phyloP scores from a whole-genome alignment of 1,140 invertebrate species.

The Drosophila bifasciata region DNA sequence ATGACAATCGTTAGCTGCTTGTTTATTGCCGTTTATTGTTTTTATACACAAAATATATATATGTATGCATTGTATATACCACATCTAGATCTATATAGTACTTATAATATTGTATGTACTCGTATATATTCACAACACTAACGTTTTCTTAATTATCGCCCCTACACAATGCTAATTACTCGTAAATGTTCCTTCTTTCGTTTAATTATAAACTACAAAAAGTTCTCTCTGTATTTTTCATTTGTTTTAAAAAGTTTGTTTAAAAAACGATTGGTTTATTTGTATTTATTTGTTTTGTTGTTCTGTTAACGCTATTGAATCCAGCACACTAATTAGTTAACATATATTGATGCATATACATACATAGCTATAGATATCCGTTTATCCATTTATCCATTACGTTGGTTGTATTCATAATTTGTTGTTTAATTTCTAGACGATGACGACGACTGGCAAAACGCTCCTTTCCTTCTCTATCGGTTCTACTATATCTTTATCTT shows the following conservation, averaged over 20 bases:
- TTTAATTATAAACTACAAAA: conserved; percentile 38
- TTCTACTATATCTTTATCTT: neutral
- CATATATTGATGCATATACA: conserved; percentile 55
- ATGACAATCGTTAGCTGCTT: conserved; percentile 47
- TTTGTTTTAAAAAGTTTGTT: conserved; percentile 47
- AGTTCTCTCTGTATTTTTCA: conserved; percentile 18
- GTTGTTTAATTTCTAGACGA: conserved; percentile 57
- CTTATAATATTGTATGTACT: conserved; percentile 43
- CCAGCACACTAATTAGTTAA: conserved; percentile 69
- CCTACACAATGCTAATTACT: conserved; percentile 42
- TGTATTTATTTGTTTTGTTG: conserved; percentile 33
- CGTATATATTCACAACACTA: conserved; percentile 79
- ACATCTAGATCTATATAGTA: conserved; percentile 32
- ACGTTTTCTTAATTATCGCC: conserved; percentile 65
- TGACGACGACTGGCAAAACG: conserved; percentile 56
- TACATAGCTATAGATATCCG: conserved; percentile 31
- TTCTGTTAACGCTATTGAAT: conserved; percentile 28
- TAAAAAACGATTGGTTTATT: conserved; percentile 38
- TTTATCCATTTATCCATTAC: conserved; percentile 26
- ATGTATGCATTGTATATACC: conserved; percentile 36
- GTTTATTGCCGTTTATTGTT: conserved; percentile 46
- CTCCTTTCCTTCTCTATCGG: neutral
- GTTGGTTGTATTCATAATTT: conserved; percentile 56
- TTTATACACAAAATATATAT: conserved; percentile 50
- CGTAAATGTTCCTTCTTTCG: conserved; percentile 1